Percentiles rank a stretch among this genome's conserved stretches.
phyloP scores from a whole-genome alignment of 2,888 invertebrate genomes.

The Hecatera dysodea region DNA sequence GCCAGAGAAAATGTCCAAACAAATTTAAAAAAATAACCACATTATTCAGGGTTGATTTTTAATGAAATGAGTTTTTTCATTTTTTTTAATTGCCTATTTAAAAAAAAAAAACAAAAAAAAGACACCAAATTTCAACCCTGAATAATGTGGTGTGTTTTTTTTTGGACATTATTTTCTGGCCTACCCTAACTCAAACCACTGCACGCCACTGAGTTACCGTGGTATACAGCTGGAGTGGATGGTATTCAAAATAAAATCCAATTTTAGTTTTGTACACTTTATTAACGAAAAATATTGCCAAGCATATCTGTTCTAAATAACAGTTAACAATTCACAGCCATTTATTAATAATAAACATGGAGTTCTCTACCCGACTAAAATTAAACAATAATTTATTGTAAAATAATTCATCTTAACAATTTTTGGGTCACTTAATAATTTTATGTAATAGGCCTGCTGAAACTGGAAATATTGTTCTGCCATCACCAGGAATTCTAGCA shows the following conservation, averaged over 20 bases:
- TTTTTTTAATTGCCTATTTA: no score
- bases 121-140: no score
- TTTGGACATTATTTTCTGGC: no score
- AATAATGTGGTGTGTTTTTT: no score
- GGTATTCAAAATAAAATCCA: slow-evolving; percentile 52
- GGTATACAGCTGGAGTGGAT: no score
- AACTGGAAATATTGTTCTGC: slow-evolving; percentile 24
- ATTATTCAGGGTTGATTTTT: no score
- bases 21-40: no score
- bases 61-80: no score
- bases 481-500: slow-evolving; percentile 9
- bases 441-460: slow-evolving; percentile 19
- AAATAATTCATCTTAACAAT: not conserved
- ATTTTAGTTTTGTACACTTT: slow-evolving; percentile 72
- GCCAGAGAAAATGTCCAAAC: no score
- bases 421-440: not conserved
- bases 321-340: slow-evolving; percentile 90
- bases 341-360: slow-evolving; percentile 78
- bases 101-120: no score
- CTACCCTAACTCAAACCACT: no score
- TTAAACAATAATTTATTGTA: slow-evolving; percentile 32
- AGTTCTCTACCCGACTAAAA: slow-evolving; percentile 63
- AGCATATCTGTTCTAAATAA: slow-evolving; percentile 85
- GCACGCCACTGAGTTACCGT: no score
- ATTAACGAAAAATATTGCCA: slow-evolving; percentile 87